Conservation (phyloP, 1,140 invertebrate genomes). For the Platyscapa corneri region DNA sequence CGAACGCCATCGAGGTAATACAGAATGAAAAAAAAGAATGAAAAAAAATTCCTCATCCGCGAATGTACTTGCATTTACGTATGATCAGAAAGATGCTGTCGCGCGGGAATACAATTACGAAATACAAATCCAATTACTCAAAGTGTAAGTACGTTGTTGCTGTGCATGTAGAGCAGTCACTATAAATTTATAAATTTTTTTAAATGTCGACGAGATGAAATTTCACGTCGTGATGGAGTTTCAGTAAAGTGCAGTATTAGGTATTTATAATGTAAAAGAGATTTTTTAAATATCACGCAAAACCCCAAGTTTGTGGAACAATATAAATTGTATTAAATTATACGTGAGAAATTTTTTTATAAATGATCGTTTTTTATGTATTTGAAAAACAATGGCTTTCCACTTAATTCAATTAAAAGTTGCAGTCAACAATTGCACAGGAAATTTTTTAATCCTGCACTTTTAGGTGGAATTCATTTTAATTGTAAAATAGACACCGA, state of each 20-base stretch:
- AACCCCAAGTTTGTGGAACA: no score
- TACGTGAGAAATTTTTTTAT: no score
- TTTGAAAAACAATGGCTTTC: no score
- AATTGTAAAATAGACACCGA: neutral
- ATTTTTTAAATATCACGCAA: no score
- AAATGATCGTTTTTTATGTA: no score
- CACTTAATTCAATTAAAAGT: no score
- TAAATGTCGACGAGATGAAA: neutral
- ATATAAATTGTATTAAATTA: no score
- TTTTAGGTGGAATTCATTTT: neutral
- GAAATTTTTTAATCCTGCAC: neutral
- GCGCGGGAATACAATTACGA: constrained; percentile 49
- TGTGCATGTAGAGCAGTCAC: neutral
- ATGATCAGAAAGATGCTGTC: constrained; percentile 38
- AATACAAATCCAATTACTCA: constrained; percentile 46
- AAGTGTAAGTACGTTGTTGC: neutral
- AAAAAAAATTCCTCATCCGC: constrained; percentile 21
- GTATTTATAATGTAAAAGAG: no score
- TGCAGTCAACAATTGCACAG: neutral
- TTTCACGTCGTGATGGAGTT: neutral
- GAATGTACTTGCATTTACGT: constrained; percentile 22
- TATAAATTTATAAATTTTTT: neutral
- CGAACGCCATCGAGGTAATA: constrained; percentile 29
- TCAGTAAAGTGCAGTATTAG: neutral
- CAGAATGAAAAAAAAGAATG: neutral